Evolutionary conservation across 2,113 vertebrate species (phyloP).

Genomic region (Buteo buteo): DNA sequence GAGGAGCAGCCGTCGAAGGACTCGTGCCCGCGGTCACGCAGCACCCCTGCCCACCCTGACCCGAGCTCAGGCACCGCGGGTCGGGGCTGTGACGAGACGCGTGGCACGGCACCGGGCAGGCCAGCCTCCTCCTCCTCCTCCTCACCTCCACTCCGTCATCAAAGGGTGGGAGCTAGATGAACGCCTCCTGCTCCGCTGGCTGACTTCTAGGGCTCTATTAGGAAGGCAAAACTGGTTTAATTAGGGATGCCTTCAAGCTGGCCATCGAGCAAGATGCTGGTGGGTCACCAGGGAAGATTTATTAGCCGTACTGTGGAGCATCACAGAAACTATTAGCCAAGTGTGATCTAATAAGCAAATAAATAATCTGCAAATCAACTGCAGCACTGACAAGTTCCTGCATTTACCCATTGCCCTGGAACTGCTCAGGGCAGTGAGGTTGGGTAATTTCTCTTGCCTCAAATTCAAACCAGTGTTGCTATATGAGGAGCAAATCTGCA

Average conservation of each 20-base stretch:
- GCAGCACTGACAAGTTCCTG: neutral
- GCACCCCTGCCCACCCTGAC: accelerated
- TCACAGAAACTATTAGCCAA: constrained; percentile 40
- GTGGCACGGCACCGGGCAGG: neutral
- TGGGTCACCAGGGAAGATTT: constrained; percentile 13
- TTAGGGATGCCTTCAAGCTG: neutral
- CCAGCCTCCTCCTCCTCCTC: neutral
- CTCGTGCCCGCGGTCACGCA: accelerated
- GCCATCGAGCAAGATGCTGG: neutral
- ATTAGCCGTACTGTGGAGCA: neutral
- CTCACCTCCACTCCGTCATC: neutral
- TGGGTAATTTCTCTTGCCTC: constrained; percentile 38
- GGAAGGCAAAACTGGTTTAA: constrained; percentile 25
- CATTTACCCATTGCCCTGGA: neutral
- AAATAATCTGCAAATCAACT: constrained; percentile 22
- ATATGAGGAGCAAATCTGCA: neutral
- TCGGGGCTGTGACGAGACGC: neutral
- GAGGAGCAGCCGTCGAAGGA: accelerated
- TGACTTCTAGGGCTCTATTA: neutral
- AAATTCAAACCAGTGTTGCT: neutral
- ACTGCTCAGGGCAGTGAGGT: neutral
- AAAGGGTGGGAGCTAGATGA: neutral
- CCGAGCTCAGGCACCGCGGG: accelerated
- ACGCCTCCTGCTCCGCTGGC: neutral
- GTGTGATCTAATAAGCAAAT: constrained; percentile 50